Evolutionary conservation across 1,140 invertebrate genomes (phyloP), one percentile per base, ranked within the genome.

Genomic region (Ylistrum balloti): DNA sequence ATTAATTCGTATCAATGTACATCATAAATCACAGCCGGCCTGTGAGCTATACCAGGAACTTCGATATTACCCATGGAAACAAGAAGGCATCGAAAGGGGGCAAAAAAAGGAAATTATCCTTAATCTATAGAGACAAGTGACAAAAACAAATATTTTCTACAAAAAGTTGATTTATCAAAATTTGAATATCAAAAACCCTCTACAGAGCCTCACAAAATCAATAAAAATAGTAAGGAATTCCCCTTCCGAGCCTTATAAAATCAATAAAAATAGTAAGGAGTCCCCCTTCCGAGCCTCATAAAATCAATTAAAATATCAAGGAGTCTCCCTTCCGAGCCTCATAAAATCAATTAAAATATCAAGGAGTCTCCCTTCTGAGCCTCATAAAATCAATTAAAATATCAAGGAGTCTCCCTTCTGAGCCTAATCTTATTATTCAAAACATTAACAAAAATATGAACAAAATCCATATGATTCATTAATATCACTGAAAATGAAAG

Each of bases 11-110:
- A 45, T 74, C 11, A 74, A 28, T 74, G 56, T 74, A 74, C 56
- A 74, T 74, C 7, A 74, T 74, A 74, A 74, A 74, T 74, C 56
- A 74, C 56, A 74, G 56, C n/a, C 56, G 56, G 56, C 56, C 56
- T 74, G 56, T 74, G 56, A 74, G 56, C 56, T 74, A 74, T 28
- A 74, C 56, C 56, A 74, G 56, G 56, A 74, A 74, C 56, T 28
- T 74, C 56, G 56, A 74, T n/a, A 74, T 74, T 17, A 74, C 35
- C 56, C 22, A 74, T 74, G 56, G n/a, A 0, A 74, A 74, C 56
- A 45, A 15, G 41, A 9, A 13, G 56, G 56, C 22, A 0, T 28
- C 56, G 56, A 74, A 74, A 74, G 56, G 56, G 56, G 56, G 56
- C 1, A n/a, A n/a, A n/a, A n/a, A n/a, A n/a, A 28, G 41, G 41